Conservation (phyloP, 1,140 invertebrate genomes). For the Drosophila teissieri region DNA sequence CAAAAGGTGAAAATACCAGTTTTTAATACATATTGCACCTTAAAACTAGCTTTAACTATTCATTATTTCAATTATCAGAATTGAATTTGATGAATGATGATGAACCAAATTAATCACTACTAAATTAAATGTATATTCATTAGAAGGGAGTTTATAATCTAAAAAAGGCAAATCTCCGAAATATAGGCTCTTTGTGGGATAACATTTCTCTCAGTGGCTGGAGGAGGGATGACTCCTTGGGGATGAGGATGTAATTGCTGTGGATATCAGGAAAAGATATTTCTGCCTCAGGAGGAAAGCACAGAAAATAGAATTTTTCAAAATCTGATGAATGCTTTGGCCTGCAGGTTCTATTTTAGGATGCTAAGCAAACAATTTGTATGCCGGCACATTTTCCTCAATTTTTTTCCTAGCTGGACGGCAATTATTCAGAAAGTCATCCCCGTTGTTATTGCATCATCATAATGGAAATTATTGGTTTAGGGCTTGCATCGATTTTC, state of each 20-base stretch:
- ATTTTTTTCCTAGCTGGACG: not conserved
- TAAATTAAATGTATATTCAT: too few species aligned
- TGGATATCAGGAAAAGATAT: conserved; percentile 39
- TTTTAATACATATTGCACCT: too few species aligned
- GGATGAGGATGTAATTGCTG: conserved; percentile 45
- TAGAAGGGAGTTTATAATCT: too few species aligned
- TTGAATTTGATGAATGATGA: too few species aligned
- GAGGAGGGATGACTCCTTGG: too few species aligned
- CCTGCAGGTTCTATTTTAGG: conserved; percentile 30
- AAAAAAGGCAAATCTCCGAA: not conserved
- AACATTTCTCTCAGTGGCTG: conserved; percentile 4
- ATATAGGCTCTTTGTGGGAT: not conserved
- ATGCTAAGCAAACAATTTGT: conserved; percentile 36
- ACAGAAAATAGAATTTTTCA: conserved; percentile 23
- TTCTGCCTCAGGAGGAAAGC: conserved; percentile 9
- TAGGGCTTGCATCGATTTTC: conserved; percentile 31
- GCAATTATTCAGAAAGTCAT: conserved; percentile 43
- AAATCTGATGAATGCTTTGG: conserved; percentile 28
- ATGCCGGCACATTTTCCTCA: conserved; percentile 6
- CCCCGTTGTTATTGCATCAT: conserved; percentile 45
- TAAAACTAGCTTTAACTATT: too few species aligned
- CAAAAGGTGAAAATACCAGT: not conserved
- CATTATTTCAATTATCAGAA: too few species aligned
- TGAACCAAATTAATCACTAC: too few species aligned
- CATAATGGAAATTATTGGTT: conserved; percentile 48